phyloP scores from a whole-genome alignment of 2,888 invertebrate species.

The Caenorhabditis uteleia region DNA sequence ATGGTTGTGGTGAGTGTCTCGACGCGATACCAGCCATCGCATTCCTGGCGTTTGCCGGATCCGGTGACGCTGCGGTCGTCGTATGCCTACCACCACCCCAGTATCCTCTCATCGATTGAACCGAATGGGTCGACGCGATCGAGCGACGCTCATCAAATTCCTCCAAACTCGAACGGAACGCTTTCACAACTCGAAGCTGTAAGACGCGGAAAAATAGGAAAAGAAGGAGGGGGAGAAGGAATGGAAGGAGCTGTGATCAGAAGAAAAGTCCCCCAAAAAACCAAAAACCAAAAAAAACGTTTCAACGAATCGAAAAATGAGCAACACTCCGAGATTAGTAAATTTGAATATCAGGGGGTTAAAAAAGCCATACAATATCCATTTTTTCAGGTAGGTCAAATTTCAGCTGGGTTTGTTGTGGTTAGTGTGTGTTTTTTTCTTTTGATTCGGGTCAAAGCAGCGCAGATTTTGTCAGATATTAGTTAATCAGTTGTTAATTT shows the following conservation, averaged over 20 bases:
- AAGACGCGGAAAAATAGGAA: conserved; percentile 8
- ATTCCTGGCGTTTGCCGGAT: conserved; percentile 42
- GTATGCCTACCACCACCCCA: conserved; percentile 43
- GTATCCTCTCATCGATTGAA: conserved; percentile 71
- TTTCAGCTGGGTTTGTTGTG: no score
- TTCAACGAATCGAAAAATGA: conserved; percentile 19
- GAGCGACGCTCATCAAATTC: conserved; percentile 98
- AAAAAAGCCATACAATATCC: no score
- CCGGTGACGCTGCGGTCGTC: conserved; percentile 47
- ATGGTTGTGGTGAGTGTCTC: conserved; percentile 64
- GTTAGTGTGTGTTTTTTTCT: no score
- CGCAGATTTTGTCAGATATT: no score
- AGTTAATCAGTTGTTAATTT: no score
- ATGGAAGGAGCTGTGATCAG: not conserved
- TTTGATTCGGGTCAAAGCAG: no score
- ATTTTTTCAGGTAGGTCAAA: no score
- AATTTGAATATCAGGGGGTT: no score
- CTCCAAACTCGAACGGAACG: conserved; percentile 98
- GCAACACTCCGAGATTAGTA: conserved; percentile 24
- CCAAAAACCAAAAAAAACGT: not conserved
- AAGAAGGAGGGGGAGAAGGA: not conserved
- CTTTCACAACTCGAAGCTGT: conserved; percentile 99
- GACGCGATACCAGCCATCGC: conserved; percentile 55
- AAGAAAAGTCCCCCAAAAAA: not conserved
- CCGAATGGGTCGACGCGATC: conserved; percentile 93